Evolutionary conservation across 2,888 invertebrate genomes (phyloP).

Genomic region (Subacronicta megacephala): DNA sequence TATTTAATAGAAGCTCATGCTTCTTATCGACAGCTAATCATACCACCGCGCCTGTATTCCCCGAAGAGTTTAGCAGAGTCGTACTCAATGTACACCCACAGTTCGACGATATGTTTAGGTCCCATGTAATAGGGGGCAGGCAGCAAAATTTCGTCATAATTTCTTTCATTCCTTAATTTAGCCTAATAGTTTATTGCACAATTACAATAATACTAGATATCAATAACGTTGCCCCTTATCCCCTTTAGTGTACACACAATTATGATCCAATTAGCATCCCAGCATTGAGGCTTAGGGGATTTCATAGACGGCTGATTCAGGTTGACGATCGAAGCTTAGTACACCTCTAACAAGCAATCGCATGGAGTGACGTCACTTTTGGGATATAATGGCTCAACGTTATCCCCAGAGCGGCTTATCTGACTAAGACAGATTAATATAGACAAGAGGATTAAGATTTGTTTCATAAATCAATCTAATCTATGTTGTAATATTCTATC

Average conservation of each 20-base stretch:
- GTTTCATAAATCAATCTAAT: slow-evolving; percentile 12
- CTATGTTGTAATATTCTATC: slow-evolving; percentile 1
- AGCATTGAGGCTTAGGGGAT: slow-evolving; percentile 19
- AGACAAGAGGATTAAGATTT: neutral
- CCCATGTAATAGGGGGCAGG: too few relatives aligned
- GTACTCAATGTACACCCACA: too few relatives aligned
- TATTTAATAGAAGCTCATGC: too few relatives aligned
- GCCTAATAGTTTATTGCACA: neutral
- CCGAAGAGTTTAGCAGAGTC: too few relatives aligned
- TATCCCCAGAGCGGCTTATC: slow-evolving; percentile 4
- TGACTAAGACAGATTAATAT: neutral
- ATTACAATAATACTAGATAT: neutral
- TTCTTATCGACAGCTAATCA: too few relatives aligned
- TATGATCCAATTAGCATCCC: slow-evolving; percentile 15
- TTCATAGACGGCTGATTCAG: slow-evolving; percentile 7
- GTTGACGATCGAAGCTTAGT: slow-evolving; percentile 17
- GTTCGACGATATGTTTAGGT: too few relatives aligned
- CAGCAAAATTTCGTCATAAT: too few relatives aligned
- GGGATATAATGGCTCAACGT: slow-evolving; percentile 10
- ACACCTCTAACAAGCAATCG: slow-evolving; percentile 15
- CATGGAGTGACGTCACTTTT: slow-evolving; percentile 8
- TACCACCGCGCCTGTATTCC: too few relatives aligned
- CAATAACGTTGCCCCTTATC: neutral
- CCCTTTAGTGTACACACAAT: neutral
- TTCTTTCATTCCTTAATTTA: too few relatives aligned